These are phyloP conservation scores for Helostoma temminkii DNA, from an alignment of 2,797 vertebrate species.

Conservation along the genomic window DNA sequence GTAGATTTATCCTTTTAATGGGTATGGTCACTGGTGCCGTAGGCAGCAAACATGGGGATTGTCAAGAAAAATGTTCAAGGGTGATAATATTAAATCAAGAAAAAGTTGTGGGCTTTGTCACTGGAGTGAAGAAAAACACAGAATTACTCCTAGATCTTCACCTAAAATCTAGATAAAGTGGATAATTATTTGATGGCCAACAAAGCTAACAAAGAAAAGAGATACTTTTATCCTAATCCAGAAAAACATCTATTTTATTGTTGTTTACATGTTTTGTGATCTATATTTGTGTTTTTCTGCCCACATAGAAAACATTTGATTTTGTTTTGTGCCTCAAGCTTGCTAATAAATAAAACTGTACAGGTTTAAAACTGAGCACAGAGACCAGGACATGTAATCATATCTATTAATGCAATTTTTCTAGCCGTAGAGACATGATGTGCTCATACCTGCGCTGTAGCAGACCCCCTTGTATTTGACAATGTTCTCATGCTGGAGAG, in stretches of 20 bases:
- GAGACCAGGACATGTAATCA: background rate
- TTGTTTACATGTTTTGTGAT: too few relatives aligned
- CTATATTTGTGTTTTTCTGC: too few relatives aligned
- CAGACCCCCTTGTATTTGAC: conserved; percentile 98
- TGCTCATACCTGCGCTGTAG: conserved; percentile 92
- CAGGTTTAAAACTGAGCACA: background rate
- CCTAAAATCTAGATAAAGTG: too few relatives aligned
- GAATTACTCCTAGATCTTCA: too few relatives aligned
- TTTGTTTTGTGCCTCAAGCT: too few relatives aligned
- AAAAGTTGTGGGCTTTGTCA: background rate
- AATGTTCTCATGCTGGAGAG: conserved; percentile 98
- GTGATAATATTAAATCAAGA: conserved; percentile 27
- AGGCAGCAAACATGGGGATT: conserved; percentile 29
- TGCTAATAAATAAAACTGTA: too few relatives aligned
- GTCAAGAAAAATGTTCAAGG: conserved; percentile 21
- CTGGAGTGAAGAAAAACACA: background rate
- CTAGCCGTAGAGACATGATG: background rate
- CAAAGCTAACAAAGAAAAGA: too few relatives aligned
- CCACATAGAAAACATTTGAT: too few relatives aligned
- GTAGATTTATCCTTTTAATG: conserved; percentile 32
- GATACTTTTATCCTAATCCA: too few relatives aligned
- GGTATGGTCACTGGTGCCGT: background rate
- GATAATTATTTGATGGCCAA: too few relatives aligned
- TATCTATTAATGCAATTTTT: background rate
- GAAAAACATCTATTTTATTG: too few relatives aligned